Conservation (phyloP, 2,113 vertebrate species). For the Coregonus clupeaformis region DNA sequence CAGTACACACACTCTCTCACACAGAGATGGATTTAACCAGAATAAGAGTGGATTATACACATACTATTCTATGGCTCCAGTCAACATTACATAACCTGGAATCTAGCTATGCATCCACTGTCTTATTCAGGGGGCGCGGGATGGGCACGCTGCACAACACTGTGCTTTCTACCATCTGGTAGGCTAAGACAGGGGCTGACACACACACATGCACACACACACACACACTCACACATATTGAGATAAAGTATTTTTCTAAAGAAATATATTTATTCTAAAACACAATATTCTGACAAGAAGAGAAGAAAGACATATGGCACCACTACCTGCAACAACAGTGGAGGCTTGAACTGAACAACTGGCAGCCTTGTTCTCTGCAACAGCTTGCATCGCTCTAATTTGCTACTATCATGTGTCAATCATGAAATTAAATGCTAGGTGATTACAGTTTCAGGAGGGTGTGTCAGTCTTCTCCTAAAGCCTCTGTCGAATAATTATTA, state of each 20-base stretch:
- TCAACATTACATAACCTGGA: slow-evolving; percentile 74
- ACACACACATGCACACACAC: slow-evolving; percentile 1
- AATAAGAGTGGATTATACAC: slow-evolving; percentile 70
- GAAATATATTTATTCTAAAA: no score
- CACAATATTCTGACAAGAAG: slow-evolving; percentile 3
- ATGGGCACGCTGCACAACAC: not conserved
- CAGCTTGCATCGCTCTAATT: slow-evolving; percentile 45
- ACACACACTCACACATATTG: slow-evolving; percentile 3
- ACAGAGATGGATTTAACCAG: slow-evolving; percentile 66
- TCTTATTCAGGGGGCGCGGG: slow-evolving; percentile 51
- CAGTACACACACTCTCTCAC: slow-evolving; percentile 37
- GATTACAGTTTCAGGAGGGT: slow-evolving; percentile 16
- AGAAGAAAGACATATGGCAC: slow-evolving; percentile 37
- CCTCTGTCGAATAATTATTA: not conserved
- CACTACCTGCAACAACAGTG: slow-evolving; percentile 15
- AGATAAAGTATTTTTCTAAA: no score
- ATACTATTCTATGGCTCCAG: slow-evolving; percentile 57
- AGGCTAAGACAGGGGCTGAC: not conserved
- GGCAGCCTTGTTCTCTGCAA: slow-evolving; percentile 39
- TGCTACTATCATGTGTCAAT: slow-evolving; percentile 46
- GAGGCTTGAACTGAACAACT: slow-evolving; percentile 40
- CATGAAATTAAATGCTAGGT: slow-evolving; percentile 27
- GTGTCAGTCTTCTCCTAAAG: not conserved
- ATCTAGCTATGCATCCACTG: slow-evolving; percentile 70
- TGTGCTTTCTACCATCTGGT: not conserved